phyloP scores from a whole-genome alignment of 1,140 invertebrate genomes.

The Cylas formicarius region DNA sequence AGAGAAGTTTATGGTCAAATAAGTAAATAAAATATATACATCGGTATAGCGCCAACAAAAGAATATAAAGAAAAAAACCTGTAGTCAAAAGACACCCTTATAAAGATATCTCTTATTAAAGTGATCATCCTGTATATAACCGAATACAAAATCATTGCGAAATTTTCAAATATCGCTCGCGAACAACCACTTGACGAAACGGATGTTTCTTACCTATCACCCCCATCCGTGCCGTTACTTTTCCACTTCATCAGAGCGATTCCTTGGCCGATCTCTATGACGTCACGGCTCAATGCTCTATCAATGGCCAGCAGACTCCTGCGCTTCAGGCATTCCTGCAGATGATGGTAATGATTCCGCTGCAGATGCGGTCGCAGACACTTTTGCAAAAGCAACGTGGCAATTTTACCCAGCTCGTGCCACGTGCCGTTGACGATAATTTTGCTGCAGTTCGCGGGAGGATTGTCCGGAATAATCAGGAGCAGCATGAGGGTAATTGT shows the following conservation, averaged over 20 bases:
- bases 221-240: background rate
- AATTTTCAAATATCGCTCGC: too few species aligned
- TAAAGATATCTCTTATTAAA: too few species aligned
- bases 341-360: constrained; percentile 1
- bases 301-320: constrained; percentile 21
- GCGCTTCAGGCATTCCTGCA: constrained; percentile 22
- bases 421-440: too few species aligned
- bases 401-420: background rate
- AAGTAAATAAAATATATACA: too few species aligned
- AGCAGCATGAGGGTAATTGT: background rate
- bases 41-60: too few species aligned
- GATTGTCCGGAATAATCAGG: background rate
- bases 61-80: too few species aligned
- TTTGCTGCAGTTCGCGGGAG: background rate
- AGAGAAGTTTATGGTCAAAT: too few species aligned
- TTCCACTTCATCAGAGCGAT: constrained; percentile 16
- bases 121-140: too few species aligned
- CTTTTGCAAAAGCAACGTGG: background rate
- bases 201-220: constrained; percentile 11
- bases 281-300: constrained; percentile 20
- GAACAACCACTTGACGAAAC: too few species aligned
- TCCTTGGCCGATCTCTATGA: constrained; percentile 18
- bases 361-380: background rate
- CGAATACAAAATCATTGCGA: too few species aligned
- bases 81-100: too few species aligned